Evolutionary conservation across 2,113 vertebrate genomes (phyloP), one percentile per base, ranked within the genome.

Genomic region (Notothenia rossii): DNA sequence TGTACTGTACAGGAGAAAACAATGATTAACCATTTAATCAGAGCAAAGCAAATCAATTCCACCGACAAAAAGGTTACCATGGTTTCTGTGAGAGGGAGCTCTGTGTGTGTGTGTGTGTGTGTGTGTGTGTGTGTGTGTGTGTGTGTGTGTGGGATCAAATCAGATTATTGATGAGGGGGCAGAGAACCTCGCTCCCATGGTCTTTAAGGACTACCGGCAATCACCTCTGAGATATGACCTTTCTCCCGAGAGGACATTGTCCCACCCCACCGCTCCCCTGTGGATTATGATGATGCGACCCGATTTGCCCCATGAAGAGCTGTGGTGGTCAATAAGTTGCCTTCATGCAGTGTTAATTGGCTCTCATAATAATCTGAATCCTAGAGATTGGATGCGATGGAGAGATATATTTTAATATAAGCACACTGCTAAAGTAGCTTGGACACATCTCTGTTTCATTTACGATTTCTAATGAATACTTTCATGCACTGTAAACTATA

Each of bases 151-250:
- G 25, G 61, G 15, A 49, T 40, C 18, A 25, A 22, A 63, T 17
- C 53, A 64, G 51, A 25, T 63, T 72, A 36, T 1, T 74, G 66
- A 86, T 85, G 60, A 65, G 9, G 72, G 13, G 56, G 72, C 59
- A 61, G 6, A 10, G 15, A 58, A 64, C 33, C 8, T 14, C 53
- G 77, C 78, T 86, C 63, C 81, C 81, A 76, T 79, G 83, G 45
- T 48, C 75, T 46, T 62, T 75, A 87, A 79, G 80, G 65, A 85
- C 58, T 69, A 77, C 25, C 66, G 77, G 72, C 13, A 81, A 82
- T 82, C 82, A 90, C 80, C 67, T 87, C 75, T 46, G 72, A 76
- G 62, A 84, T 63, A 29, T 0, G 12, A 88, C 59, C 72, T 75
- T 65, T 61, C 62, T 74, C 20, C 48, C 67, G 64, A 80, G 63